Percentiles rank a stretch among this genome's conserved stretches.
These are phyloP conservation scores for Progne subis DNA, from an alignment of 2,113 vertebrate species.

Conservation along the genomic window DNA sequence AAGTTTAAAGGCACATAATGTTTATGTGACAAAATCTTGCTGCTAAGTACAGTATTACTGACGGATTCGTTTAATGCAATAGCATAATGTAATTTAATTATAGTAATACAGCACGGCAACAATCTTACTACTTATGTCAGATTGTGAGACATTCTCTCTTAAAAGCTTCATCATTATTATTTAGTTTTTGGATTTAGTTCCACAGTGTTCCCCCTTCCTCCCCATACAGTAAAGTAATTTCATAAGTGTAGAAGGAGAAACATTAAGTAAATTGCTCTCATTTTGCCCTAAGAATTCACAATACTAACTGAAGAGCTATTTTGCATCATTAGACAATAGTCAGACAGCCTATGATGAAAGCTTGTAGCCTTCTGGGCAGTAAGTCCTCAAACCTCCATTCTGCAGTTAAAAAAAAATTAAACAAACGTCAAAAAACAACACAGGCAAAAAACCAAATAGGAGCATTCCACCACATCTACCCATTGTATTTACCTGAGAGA, in stretches of 20 bases:
- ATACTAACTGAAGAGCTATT: constrained; percentile 58
- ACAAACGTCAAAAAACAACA: not conserved
- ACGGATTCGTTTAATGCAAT: constrained; percentile 68
- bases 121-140: constrained; percentile 67
- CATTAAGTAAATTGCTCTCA: constrained; percentile 43
- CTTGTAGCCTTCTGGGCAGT: not conserved
- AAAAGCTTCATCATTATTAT: constrained; percentile 67
- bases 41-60: constrained; percentile 73
- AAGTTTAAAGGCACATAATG: constrained; percentile 41
- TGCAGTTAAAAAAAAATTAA: not conserved
- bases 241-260: constrained; percentile 3
- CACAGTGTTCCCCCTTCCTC: not conserved
- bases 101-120: constrained; percentile 72
- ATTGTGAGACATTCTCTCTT: constrained; percentile 64
- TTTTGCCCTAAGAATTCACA: constrained; percentile 56
- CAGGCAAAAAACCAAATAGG: not conserved
- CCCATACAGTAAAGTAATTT: not conserved
- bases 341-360: not conserved
- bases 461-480: not conserved
- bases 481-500: not conserved
- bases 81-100: constrained; percentile 72
- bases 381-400: not conserved
- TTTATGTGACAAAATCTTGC: constrained; percentile 60
- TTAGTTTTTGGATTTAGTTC: constrained; percentile 60
- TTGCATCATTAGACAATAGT: constrained; percentile 58